Evolutionary conservation across 1,140 invertebrate genomes (phyloP), one percentile per base, ranked within the genome.

Genomic region (Chironomus tepperi): DNA sequence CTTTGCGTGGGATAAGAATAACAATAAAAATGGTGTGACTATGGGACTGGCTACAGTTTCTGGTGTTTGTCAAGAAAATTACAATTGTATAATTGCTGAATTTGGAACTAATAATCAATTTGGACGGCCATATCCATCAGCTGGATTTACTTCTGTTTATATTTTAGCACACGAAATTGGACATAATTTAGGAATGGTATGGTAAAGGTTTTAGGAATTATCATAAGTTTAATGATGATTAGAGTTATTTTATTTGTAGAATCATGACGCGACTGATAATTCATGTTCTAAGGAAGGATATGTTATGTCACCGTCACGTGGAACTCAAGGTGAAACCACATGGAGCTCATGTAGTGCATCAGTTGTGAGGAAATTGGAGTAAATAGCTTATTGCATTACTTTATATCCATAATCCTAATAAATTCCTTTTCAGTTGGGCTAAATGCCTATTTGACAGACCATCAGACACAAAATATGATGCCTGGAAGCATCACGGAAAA

Each of bases 121-220:
- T 74, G 90, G 90, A 8, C 88, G 90, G 77, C 91, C 91, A 1
- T 85, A 84, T 77, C 90, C 90, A 6, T 91, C 90, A 2, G 87
- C 89, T 2, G 89, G 90, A 1, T 92, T 93, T 77, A 90, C 89
- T 15, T 91, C 91, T 10, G 89, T 93, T 78, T 93, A 91, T 78
- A 89, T 93, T 75, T 86, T 92, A 43, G 91, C 91, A 1, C 92
- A 93, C 79, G 92, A 93, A 84, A 92, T 93, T 70, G 92, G 90
- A 74, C 91, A 93, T 80, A 93, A 92, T 90, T 92, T 85, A 82
- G 85, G 85, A 75, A 73, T 70, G 43, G 57, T 67, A 2, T 7
- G 43, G 24, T 34, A 34, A 34, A 34, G 24, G 5, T 21, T 75
- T 76, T 21, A 7, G 5, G 8, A 72, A 47, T 43, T 75, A 74